Conservation (phyloP, 2,888 invertebrate genomes). For the Melitaea athalia region DNA sequence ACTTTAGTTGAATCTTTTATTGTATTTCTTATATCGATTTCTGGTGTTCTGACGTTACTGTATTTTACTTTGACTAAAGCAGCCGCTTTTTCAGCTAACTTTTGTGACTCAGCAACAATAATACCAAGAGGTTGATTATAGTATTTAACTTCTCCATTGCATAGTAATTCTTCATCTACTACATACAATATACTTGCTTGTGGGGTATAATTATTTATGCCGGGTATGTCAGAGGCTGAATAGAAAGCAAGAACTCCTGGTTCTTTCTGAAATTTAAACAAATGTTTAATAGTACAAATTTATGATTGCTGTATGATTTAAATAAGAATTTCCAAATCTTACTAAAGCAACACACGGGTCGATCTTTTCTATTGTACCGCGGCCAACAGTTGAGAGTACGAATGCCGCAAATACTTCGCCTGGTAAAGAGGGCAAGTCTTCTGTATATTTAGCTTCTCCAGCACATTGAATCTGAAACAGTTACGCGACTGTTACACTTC, state of each 20-base stretch:
- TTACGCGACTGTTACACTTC: no score
- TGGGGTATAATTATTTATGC: slow-evolving; percentile 77
- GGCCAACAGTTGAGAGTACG: slow-evolving; percentile 79
- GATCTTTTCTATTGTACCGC: slow-evolving; percentile 56
- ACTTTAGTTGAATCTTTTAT: slow-evolving; percentile 47
- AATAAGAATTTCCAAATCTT: slow-evolving; percentile 34
- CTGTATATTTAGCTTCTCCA: slow-evolving; percentile 86
- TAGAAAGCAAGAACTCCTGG: slow-evolving; percentile 83
- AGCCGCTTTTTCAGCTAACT: slow-evolving; percentile 77
- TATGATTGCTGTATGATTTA: neutral
- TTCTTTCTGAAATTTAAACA: slow-evolving; percentile 67
- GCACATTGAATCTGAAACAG: slow-evolving; percentile 77
- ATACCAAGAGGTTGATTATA: slow-evolving; percentile 86
- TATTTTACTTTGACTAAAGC: slow-evolving; percentile 80
- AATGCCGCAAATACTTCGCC: slow-evolving; percentile 86
- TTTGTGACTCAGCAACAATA: slow-evolving; percentile 81
- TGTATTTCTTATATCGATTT: slow-evolving; percentile 51
- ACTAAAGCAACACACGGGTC: slow-evolving; percentile 84
- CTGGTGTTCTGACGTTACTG: slow-evolving; percentile 56
- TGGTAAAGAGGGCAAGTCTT: slow-evolving; percentile 81
- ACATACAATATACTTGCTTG: slow-evolving; percentile 36
- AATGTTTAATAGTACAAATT: neutral
- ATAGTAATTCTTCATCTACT: slow-evolving; percentile 70
- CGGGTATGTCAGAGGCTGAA: slow-evolving; percentile 84
- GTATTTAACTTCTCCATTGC: slow-evolving; percentile 77